These are phyloP conservation scores for Chrysopa pallens DNA, from an alignment of 1,140 invertebrate genomes.

Conservation along the genomic window DNA sequence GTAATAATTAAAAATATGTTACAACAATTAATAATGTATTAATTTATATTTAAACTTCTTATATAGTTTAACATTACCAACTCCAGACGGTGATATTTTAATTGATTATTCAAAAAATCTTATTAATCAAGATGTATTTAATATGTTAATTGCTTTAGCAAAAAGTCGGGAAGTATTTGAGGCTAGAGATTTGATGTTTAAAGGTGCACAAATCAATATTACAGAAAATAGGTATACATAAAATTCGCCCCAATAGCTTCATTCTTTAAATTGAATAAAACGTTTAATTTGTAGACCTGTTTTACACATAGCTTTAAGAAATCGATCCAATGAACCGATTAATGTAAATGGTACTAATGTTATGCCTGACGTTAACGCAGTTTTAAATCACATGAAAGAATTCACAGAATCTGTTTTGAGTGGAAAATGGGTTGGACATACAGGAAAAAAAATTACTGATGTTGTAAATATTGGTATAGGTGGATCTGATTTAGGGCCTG, in stretches of 20 bases:
- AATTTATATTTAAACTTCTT: conserved; percentile 9
- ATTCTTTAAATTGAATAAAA: not conserved
- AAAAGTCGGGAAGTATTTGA: conserved; percentile 64
- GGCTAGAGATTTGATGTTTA: conserved; percentile 85
- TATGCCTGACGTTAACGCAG: conserved; percentile 81
- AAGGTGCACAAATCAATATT: conserved; percentile 91
- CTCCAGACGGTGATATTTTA: conserved; percentile 69
- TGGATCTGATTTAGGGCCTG: conserved; percentile 93
- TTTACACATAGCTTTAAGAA: conserved; percentile 85
- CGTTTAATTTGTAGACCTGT: conserved; percentile 45
- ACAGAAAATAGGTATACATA: conserved; percentile 62
- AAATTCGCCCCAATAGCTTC: not conserved
- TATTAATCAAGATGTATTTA: conserved; percentile 58
- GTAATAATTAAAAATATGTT: no score
- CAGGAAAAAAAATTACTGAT: conserved; percentile 90
- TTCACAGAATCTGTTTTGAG: conserved; percentile 63
- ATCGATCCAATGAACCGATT: conserved; percentile 61
- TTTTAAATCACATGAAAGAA: conserved; percentile 87
- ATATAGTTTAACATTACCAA: conserved; percentile 49
- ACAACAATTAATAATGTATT: no score
- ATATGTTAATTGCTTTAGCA: conserved; percentile 65
- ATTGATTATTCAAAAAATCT: conserved; percentile 96
- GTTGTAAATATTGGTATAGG: conserved; percentile 99
- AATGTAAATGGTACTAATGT: conserved; percentile 82
- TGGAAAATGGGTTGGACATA: conserved; percentile 56